Evolutionary conservation across 53 echinoderm and acorn worm genomes (phyloP).

Genomic region (Mesocentrotus franciscanus): DNA sequence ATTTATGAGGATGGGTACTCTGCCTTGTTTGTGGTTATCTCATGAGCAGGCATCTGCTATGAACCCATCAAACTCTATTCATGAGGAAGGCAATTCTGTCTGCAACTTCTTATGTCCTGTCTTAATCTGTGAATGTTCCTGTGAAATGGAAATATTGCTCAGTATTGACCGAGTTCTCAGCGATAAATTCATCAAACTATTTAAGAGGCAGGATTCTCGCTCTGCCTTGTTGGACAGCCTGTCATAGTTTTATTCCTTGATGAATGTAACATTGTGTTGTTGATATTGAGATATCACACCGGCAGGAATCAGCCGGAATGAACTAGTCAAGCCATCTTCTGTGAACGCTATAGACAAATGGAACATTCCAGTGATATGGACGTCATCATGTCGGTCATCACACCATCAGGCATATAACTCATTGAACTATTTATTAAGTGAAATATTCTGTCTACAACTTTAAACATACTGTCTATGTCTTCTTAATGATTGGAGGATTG

Average conservation of each 20-base stretch:
- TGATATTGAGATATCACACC: background rate
- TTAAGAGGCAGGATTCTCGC: slow-evolving; percentile 66
- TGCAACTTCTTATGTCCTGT: slow-evolving; percentile 49
- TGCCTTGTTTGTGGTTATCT: slow-evolving; percentile 85
- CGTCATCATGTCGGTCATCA: no score
- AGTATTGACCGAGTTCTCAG: slow-evolving; percentile 66
- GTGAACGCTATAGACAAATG: no score
- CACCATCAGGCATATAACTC: no score
- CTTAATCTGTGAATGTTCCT: no score
- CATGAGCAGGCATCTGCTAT: slow-evolving; percentile 90
- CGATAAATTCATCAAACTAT: slow-evolving; percentile 87
- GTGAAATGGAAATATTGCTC: no score
- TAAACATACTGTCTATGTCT: no score
- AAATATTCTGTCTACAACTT: background rate
- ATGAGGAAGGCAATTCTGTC: no score
- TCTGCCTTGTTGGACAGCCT: background rate
- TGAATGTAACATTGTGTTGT: background rate
- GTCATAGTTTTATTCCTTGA: no score
- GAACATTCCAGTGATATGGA: no score
- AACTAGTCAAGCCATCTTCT: slow-evolving; percentile 80
- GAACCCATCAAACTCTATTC: slow-evolving; percentile 97
- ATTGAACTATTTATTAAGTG: slow-evolving; percentile 70
- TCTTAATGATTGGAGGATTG: no score
- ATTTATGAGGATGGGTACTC: slow-evolving; percentile 79
- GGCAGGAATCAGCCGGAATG: slow-evolving; percentile 92